phyloP scores from a whole-genome alignment of 2,113 vertebrate species.

The Ginglymostoma cirratum region DNA sequence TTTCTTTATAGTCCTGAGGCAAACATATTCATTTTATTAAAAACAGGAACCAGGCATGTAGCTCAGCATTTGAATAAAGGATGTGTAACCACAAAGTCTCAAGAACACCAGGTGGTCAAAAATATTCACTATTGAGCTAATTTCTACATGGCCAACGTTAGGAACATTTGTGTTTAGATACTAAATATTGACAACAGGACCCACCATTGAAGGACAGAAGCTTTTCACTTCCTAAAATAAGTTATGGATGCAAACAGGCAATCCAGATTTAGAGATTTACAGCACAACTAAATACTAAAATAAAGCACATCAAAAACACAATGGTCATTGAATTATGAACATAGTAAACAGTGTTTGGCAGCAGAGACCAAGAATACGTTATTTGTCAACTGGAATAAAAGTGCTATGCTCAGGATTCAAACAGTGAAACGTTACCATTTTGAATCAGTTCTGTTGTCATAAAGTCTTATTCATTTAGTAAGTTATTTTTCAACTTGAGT shows the following conservation, averaged over 20 bases:
- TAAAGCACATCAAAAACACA: neutral
- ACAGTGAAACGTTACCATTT: neutral
- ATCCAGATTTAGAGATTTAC: neutral
- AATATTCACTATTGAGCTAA: neutral
- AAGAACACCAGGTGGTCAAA: conserved; percentile 1
- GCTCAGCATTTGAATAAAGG: neutral
- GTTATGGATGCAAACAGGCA: neutral
- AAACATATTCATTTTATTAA: conserved; percentile 26
- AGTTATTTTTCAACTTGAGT: neutral
- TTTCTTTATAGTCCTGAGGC: neutral
- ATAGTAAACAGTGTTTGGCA: neutral
- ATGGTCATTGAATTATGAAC: neutral
- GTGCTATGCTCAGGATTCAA: neutral
- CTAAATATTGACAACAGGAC: neutral
- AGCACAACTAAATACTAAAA: neutral
- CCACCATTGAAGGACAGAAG: neutral
- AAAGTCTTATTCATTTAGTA: neutral
- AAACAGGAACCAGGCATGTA: conserved; percentile 9
- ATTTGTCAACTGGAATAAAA: neutral
- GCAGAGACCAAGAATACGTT: neutral
- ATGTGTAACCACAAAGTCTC: neutral
- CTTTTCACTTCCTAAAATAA: neutral
- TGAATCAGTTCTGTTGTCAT: neutral
- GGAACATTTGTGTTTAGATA: neutral
- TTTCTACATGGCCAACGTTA: neutral